Conservation (phyloP, 2,888 invertebrate genomes). For the Cinara cedri region DNA sequence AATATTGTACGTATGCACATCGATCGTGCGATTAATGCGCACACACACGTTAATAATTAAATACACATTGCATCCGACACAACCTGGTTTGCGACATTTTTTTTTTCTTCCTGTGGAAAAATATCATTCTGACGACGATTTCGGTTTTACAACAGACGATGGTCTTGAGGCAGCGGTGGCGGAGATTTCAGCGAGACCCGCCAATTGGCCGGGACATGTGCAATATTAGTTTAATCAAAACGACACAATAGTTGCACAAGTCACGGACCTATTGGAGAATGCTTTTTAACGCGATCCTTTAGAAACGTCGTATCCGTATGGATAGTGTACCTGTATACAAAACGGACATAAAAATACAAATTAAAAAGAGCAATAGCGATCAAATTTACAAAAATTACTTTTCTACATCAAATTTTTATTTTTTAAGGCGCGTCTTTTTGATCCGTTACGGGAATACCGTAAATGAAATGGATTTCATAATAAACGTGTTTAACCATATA, state of each 20-base stretch:
- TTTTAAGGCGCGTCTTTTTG: too few relatives aligned
- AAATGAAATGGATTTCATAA: too few relatives aligned
- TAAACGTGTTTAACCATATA: too few relatives aligned
- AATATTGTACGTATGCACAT: not conserved
- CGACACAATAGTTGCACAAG: constrained; percentile 50
- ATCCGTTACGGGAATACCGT: too few relatives aligned
- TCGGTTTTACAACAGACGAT: too few relatives aligned
- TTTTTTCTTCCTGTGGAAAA: not conserved
- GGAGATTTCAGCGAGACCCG: constrained; percentile 1
- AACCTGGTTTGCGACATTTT: constrained; percentile 52
- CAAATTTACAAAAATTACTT: too few relatives aligned
- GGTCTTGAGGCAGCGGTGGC: too few relatives aligned
- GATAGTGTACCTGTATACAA: not conserved
- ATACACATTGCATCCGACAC: constrained; percentile 50
- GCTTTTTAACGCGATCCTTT: not conserved
- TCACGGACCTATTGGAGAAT: constrained; percentile 35
- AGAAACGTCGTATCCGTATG: not conserved
- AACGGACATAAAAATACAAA: not conserved
- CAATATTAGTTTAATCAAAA: constrained; percentile 41
- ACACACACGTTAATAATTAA: not conserved
- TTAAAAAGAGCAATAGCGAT: too few relatives aligned
- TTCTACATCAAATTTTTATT: too few relatives aligned
- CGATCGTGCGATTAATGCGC: not conserved
- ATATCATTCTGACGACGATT: too few relatives aligned
- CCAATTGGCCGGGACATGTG: constrained; percentile 57